Evolutionary conservation across 2,888 invertebrate genomes (phyloP).

Genomic region (Drosophila limbata): DNA sequence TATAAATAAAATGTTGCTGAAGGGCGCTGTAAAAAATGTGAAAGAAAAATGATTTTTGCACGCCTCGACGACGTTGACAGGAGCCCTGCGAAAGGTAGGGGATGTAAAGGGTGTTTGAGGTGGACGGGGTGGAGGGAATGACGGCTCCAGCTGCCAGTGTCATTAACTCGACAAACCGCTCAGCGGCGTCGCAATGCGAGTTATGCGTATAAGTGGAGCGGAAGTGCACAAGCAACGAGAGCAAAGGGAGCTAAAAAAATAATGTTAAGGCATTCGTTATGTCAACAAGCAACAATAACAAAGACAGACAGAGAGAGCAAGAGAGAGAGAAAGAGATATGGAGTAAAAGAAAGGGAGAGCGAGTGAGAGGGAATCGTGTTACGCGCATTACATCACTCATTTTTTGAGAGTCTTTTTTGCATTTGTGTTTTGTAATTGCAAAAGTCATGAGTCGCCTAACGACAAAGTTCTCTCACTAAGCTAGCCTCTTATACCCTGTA

Average conservation of each 20-base stretch:
- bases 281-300: slow-evolving; percentile 74
- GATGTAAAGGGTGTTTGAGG: not conserved
- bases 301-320: slow-evolving; percentile 21
- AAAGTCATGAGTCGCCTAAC: slow-evolving; percentile 68
- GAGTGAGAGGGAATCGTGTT: slow-evolving; percentile 42
- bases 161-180: slow-evolving; percentile 80
- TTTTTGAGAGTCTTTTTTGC: slow-evolving; percentile 46
- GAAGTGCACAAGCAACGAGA: slow-evolving; percentile 56
- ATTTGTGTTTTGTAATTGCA: slow-evolving; percentile 71
- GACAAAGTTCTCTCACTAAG: slow-evolving; percentile 46
- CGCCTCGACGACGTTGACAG: slow-evolving; percentile 70
- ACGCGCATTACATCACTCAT: slow-evolving; percentile 75
- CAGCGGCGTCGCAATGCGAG: slow-evolving; percentile 57
- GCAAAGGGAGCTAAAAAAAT: slow-evolving; percentile 19
- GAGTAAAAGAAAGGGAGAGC: not conserved
- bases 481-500: slow-evolving; percentile 10
- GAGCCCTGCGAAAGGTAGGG: slow-evolving; percentile 2
- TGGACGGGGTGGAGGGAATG: not conserved
- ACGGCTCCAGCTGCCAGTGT: slow-evolving; percentile 68
- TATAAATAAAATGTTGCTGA: slow-evolving; percentile 66
- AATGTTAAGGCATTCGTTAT: slow-evolving; percentile 79
- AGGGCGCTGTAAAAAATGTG: slow-evolving; percentile 59
- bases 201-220: slow-evolving; percentile 77
- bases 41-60: slow-evolving; percentile 79
- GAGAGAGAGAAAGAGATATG: not conserved